A percentile compares a stretch with the other conserved stretches of the same genome.
Evolutionary conservation across 2,797 vertebrate species (phyloP).

Genomic region (Lutjanus campechanus): DNA sequence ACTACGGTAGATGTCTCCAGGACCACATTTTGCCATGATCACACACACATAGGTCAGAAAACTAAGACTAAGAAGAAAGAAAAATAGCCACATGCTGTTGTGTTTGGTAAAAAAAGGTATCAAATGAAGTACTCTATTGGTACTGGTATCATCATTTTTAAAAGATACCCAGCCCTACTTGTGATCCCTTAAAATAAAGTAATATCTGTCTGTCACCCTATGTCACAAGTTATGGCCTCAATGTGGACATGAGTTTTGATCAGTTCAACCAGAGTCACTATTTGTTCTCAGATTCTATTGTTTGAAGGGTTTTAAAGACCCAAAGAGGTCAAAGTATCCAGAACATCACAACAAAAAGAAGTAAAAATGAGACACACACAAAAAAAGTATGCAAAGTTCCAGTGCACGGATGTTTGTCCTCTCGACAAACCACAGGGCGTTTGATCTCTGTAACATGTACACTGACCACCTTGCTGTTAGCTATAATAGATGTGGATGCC

Average conservation of each 20-base stretch:
- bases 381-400: background rate
- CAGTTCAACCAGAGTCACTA: background rate
- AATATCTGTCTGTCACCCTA: background rate
- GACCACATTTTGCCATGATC: too few species aligned
- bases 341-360: background rate
- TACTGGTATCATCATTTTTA: too few species aligned
- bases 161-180: too few species aligned
- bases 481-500: slow-evolving; percentile 39
- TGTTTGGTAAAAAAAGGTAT: too few species aligned
- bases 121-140: too few species aligned
- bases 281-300: background rate
- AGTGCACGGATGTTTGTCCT: background rate
- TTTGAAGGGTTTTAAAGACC: background rate
- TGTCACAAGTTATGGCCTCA: background rate
- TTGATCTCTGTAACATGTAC: slow-evolving; percentile 32
- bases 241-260: background rate
- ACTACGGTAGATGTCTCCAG: too few species aligned
- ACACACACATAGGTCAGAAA: too few species aligned
- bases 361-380: background rate
- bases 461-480: slow-evolving; percentile 33
- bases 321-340: background rate
- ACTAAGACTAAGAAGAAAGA: too few species aligned
- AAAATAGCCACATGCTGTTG: too few species aligned
- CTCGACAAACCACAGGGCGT: slow-evolving; percentile 1
- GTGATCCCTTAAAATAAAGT: background rate